These are phyloP conservation scores for Pseudopodoces humilis DNA, from an alignment of 2,113 vertebrate genomes.

Conservation along the genomic window DNA sequence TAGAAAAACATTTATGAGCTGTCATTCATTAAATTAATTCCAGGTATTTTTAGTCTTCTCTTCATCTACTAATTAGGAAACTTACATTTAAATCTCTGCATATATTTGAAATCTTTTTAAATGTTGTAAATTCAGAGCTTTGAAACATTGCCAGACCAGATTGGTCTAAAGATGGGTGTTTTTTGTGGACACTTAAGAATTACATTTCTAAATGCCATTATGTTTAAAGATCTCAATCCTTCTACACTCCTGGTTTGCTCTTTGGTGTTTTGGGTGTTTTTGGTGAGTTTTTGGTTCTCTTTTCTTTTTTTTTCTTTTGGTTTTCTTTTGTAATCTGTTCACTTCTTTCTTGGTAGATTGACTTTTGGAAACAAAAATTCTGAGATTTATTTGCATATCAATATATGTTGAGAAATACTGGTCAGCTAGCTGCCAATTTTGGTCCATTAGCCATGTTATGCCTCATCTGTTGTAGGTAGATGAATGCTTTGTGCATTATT, in stretches of 20 bases:
- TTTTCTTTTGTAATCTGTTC: neutral
- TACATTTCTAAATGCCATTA: neutral
- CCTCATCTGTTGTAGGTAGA: neutral
- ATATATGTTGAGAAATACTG: neutral
- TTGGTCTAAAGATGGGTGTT: rapidly evolving
- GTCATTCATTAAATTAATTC: neutral
- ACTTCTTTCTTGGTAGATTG: neutral
- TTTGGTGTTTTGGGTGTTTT: neutral
- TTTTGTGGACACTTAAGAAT: neutral
- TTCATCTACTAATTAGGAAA: neutral
- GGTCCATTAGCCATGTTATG: neutral
- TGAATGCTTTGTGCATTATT: neutral
- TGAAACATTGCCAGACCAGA: neutral
- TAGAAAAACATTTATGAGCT: neutral
- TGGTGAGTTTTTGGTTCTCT: no score
- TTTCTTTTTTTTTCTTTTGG: no score
- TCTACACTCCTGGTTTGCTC: rapidly evolving
- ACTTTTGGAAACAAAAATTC: neutral
- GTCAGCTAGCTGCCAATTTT: neutral
- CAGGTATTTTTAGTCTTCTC: neutral
- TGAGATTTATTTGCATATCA: neutral
- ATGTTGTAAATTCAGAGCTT: neutral
- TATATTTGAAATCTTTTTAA: neutral
- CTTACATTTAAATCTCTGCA: neutral
- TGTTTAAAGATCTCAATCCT: neutral